These are phyloP conservation scores for Drosophila guanche DNA, from an alignment of 1,140 invertebrate genomes.

Conservation along the genomic window DNA sequence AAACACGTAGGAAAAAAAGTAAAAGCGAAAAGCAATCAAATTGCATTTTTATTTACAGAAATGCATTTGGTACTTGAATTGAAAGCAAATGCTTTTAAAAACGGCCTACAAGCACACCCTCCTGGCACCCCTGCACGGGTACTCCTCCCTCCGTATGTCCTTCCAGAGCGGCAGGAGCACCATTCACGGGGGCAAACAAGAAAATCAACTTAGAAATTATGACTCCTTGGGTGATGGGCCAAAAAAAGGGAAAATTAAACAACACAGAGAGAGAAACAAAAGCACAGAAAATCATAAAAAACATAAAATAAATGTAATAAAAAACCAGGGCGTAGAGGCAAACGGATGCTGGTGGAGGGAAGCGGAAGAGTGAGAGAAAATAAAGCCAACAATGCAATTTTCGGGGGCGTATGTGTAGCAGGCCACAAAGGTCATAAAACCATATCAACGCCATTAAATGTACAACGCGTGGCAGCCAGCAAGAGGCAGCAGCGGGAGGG, in stretches of 20 bases:
- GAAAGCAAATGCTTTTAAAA: slow-evolving; percentile 26
- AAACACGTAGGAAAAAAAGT: background rate
- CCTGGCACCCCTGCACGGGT: no score
- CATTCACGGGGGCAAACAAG: slow-evolving; percentile 51
- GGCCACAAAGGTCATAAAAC: slow-evolving; percentile 82
- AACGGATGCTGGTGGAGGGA: slow-evolving; percentile 2
- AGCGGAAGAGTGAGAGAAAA: slow-evolving; percentile 25
- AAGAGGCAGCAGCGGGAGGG: no score
- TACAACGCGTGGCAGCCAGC: slow-evolving; percentile 64
- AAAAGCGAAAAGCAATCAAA: slow-evolving; percentile 63
- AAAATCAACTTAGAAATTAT: slow-evolving; percentile 82
- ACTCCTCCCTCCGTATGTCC: no score
- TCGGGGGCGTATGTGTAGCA: slow-evolving; percentile 79
- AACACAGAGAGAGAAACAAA: slow-evolving; percentile 56
- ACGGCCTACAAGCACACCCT: no score
- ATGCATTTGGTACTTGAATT: slow-evolving; percentile 71
- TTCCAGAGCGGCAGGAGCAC: background rate
- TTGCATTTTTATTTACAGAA: slow-evolving; percentile 82
- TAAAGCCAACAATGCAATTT: slow-evolving; percentile 78
- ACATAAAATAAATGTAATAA: slow-evolving; percentile 81
- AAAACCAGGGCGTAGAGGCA: slow-evolving; percentile 29
- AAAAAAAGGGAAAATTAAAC: slow-evolving; percentile 70
- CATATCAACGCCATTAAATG: slow-evolving; percentile 82
- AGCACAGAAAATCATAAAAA: slow-evolving; percentile 77
- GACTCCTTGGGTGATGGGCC: slow-evolving; percentile 60